Conservation (phyloP, 1,140 invertebrate species). For the Lepidurus arcticus region DNA sequence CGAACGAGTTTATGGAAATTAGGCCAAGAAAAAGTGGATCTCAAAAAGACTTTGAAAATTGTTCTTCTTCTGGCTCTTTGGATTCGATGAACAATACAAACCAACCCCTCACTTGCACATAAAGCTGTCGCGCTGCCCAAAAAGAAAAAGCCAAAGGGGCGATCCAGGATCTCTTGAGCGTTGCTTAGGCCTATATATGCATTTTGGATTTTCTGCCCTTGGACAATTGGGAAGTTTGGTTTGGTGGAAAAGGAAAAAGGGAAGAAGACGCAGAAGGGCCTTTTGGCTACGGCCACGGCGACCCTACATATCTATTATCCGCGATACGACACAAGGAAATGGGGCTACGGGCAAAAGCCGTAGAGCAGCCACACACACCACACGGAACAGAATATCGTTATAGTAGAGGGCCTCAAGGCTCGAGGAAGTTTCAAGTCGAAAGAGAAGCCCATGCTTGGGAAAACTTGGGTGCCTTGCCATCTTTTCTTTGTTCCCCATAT, state of each 20-base stretch:
- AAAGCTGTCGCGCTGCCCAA: not conserved
- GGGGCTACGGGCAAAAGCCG: not conserved
- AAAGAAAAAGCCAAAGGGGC: not conserved
- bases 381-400: not conserved
- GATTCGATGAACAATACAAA: not conserved
- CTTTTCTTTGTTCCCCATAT: slow-evolving; percentile 20
- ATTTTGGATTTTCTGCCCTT: not conserved
- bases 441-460: slow-evolving; percentile 6
- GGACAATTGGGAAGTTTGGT: not conserved
- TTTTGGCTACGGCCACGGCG: not conserved
- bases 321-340: slow-evolving; percentile 4
- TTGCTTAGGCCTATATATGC: not conserved
- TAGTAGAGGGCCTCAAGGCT: slow-evolving; percentile 1
- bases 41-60: not conserved
- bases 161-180: not conserved
- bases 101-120: not conserved
- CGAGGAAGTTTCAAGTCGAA: not conserved
- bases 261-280: not conserved
- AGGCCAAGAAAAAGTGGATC: not conserved
- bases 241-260: not conserved
- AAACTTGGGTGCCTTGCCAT: slow-evolving; percentile 11
- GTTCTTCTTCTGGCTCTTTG: too few species aligned
- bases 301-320: slow-evolving; percentile 13
- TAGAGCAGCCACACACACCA: not conserved
- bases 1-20: slow-evolving; percentile 5